A percentile compares a stretch with the other conserved stretches of the same genome.
These are phyloP conservation scores for Pseudotriccus pelzelni DNA, from an alignment of 2,797 vertebrate species.

Conservation along the genomic window DNA sequence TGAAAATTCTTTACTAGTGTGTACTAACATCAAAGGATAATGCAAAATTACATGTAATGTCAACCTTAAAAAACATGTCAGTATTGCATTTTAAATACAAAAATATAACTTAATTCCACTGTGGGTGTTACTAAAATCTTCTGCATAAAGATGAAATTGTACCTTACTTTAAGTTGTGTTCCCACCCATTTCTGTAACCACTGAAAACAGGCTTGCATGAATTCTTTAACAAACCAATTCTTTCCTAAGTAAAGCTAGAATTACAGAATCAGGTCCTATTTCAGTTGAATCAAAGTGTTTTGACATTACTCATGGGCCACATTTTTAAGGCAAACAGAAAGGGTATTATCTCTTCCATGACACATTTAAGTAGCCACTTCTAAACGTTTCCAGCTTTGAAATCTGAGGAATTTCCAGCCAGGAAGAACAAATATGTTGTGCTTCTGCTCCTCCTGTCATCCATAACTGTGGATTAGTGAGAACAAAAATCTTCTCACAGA, in stretches of 20 bases:
- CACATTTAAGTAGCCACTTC: conserved; percentile 48
- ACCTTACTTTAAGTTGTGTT: conserved; percentile 24
- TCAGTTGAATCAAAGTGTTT: conserved; percentile 28
- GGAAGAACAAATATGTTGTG: neutral
- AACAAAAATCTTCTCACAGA: neutral
- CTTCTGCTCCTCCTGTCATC: conserved; percentile 12
- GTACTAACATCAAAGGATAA: neutral
- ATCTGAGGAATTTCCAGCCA: conserved; percentile 30
- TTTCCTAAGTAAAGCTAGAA: conserved; percentile 46
- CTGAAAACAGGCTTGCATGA: neutral
- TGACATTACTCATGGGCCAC: conserved; percentile 40
- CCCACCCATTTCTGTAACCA: conserved; percentile 1
- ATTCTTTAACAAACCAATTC: conserved; percentile 31
- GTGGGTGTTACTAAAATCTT: neutral
- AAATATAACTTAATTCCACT: conserved; percentile 1
- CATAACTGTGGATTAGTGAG: neutral
- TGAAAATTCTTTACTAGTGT: neutral
- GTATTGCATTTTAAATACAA: conserved; percentile 10
- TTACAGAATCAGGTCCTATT: conserved; percentile 47
- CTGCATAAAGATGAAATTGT: neutral
- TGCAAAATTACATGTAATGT: neutral
- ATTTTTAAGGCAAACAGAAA: conserved; percentile 59
- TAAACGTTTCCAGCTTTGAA: conserved; percentile 64
- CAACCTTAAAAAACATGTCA: neutral
- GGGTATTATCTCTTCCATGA: conserved; percentile 56